Evolutionary conservation across 2,113 vertebrate genomes (phyloP).

Genomic region (Campylomormyrus tamandua): DNA sequence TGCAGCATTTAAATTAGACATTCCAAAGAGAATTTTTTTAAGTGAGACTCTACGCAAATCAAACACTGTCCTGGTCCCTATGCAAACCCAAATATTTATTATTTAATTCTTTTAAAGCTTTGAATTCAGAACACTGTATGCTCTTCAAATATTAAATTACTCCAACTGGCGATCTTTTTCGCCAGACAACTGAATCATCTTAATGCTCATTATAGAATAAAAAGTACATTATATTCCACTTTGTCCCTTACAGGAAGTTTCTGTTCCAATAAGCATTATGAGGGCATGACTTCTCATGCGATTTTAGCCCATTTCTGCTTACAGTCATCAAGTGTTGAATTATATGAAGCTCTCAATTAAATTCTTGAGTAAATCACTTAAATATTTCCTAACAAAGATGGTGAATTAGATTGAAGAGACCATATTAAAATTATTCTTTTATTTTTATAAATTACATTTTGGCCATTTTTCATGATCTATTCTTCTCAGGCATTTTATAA

Average conservation of each 20-base stretch:
- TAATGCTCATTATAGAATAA: not conserved
- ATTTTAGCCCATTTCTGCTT: not conserved
- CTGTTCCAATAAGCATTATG: not conserved
- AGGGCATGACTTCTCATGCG: not conserved
- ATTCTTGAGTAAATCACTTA: not conserved
- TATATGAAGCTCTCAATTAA: not conserved
- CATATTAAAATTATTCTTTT: not conserved
- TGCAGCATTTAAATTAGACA: not conserved
- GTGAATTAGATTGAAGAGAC: not conserved
- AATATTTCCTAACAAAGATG: not conserved
- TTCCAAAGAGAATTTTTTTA: not conserved
- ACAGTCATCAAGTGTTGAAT: not conserved
- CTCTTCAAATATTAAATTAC: not conserved
- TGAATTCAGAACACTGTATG: not conserved
- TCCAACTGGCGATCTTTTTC: not conserved
- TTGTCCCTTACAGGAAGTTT: not conserved
- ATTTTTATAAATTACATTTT: not conserved
- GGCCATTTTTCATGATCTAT: not conserved
- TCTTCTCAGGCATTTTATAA: not conserved
- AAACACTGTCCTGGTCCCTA: not conserved
- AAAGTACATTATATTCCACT: not conserved
- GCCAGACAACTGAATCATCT: not conserved
- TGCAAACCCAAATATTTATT: not conserved
- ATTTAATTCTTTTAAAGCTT: not conserved
- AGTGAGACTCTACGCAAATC: not conserved